Evolutionary conservation across 1,140 invertebrate species (phyloP).

Genomic region (Paraescarpia echinospica): DNA sequence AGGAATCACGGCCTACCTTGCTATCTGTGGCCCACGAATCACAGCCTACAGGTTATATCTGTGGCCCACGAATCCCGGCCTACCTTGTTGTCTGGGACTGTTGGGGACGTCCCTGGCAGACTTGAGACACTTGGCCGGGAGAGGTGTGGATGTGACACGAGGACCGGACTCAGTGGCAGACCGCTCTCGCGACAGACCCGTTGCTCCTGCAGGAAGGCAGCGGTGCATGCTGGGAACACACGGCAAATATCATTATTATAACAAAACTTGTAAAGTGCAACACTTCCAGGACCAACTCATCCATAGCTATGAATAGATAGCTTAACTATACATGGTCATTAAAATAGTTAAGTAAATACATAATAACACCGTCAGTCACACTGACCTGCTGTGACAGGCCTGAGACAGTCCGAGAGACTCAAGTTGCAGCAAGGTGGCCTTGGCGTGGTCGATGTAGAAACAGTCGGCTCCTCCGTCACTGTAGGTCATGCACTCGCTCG

Average conservation of each 20-base stretch:
- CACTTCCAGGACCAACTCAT: background rate
- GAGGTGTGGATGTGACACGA: background rate
- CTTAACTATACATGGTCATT: background rate
- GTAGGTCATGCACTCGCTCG: conserved; percentile 46
- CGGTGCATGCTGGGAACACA: background rate
- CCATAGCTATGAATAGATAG: too few species aligned
- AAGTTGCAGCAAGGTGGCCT: conserved; percentile 55
- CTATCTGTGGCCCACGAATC: too few species aligned
- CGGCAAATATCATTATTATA: too few species aligned
- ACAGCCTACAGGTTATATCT: too few species aligned
- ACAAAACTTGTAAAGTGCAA: background rate
- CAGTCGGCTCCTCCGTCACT: conserved; percentile 44
- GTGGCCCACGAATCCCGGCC: too few species aligned
- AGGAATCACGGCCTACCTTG: too few species aligned
- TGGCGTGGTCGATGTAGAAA: conserved; percentile 57
- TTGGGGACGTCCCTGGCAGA: background rate
- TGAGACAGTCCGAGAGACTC: conserved; percentile 35
- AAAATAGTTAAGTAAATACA: background rate
- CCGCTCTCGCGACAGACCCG: background rate
- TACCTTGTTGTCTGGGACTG: background rate
- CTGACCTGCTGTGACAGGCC: background rate
- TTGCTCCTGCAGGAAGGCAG: background rate
- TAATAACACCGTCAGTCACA: background rate
- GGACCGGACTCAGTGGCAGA: background rate
- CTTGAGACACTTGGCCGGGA: background rate